These are phyloP conservation scores for Abscondita cerata DNA, from an alignment of 2,888 invertebrate genomes.

Conservation along the genomic window DNA sequence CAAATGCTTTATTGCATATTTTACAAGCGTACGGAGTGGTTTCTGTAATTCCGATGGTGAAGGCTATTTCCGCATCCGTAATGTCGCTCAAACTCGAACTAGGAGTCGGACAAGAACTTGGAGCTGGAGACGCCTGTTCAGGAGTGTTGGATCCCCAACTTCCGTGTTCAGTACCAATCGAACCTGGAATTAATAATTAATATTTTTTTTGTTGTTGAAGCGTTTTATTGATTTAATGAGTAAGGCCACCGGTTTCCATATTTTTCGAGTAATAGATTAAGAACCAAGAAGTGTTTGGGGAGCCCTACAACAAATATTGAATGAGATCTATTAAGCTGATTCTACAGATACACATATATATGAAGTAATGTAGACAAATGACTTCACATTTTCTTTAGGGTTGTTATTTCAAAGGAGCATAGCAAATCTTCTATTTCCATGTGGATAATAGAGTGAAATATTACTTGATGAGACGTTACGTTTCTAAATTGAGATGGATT, in stretches of 20 bases:
- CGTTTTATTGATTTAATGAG: too few species aligned
- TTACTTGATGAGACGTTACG: slow-evolving; percentile 46
- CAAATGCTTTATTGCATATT: slow-evolving; percentile 91
- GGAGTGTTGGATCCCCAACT: slow-evolving; percentile 43
- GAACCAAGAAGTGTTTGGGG: background rate
- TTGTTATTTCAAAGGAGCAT: slow-evolving; percentile 49
- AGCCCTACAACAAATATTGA: slow-evolving; percentile 39
- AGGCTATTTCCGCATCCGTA: slow-evolving; percentile 68
- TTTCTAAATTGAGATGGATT: slow-evolving; percentile 46
- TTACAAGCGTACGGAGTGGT: slow-evolving; percentile 87
- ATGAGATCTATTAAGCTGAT: slow-evolving; percentile 42
- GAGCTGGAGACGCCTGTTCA: slow-evolving; percentile 43
- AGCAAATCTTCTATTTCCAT: slow-evolving; percentile 47
- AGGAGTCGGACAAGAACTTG: slow-evolving; percentile 66
- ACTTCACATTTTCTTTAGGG: slow-evolving; percentile 50
- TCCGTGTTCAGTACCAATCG: slow-evolving; percentile 40
- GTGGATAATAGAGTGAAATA: slow-evolving; percentile 52
- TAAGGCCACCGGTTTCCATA: too few species aligned
- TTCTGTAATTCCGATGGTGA: slow-evolving; percentile 72
- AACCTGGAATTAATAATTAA: slow-evolving; percentile 16
- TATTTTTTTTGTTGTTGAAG: too few species aligned
- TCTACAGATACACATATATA: slow-evolving; percentile 43
- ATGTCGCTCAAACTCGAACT: slow-evolving; percentile 68
- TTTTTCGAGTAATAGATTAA: background rate
- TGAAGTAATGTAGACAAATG: slow-evolving; percentile 51